phyloP scores from a whole-genome alignment of 2,888 invertebrate genomes.

The Colletes collaris region DNA sequence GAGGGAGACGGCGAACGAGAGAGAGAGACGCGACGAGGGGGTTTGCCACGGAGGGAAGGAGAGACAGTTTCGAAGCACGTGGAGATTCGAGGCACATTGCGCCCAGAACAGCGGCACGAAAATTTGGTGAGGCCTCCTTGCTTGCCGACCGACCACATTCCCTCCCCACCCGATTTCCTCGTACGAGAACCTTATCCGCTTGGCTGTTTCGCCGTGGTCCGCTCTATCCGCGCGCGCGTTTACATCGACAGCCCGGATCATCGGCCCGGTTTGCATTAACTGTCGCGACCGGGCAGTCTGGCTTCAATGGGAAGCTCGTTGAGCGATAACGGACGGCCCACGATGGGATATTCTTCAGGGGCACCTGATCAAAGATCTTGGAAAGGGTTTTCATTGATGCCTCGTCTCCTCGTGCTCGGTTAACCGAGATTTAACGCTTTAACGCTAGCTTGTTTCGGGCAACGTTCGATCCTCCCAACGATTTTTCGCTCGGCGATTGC shows the following conservation, averaged over 20 bases:
- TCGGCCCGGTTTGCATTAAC: slow-evolving; percentile 58
- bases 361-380: not conserved
- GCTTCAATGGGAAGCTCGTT: slow-evolving; percentile 45
- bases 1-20: slow-evolving; percentile 37
- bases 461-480: no score
- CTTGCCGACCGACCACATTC: slow-evolving; percentile 80
- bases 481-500: no score
- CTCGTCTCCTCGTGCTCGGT: not conserved
- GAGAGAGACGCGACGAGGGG: slow-evolving; percentile 34
- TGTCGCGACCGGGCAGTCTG: slow-evolving; percentile 24
- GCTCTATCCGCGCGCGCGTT: slow-evolving; percentile 68
- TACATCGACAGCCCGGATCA: slow-evolving; percentile 66
- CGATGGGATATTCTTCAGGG: slow-evolving; percentile 9
- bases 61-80: slow-evolving; percentile 68
- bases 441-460: no score
- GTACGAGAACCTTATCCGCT: slow-evolving; percentile 73
- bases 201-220: slow-evolving; percentile 65
- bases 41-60: slow-evolving; percentile 36
- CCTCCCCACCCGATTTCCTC: slow-evolving; percentile 76
- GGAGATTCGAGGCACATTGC: slow-evolving; percentile 72
- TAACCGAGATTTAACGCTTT: no score
- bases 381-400: not conserved
- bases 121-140: slow-evolving; percentile 75
- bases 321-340: slow-evolving; percentile 31
- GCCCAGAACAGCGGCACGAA: slow-evolving; percentile 72